Evolutionary conservation across 2,113 vertebrate species (phyloP), one percentile per base, ranked within the genome.

Genomic region (Tupaia chinensis): DNA sequence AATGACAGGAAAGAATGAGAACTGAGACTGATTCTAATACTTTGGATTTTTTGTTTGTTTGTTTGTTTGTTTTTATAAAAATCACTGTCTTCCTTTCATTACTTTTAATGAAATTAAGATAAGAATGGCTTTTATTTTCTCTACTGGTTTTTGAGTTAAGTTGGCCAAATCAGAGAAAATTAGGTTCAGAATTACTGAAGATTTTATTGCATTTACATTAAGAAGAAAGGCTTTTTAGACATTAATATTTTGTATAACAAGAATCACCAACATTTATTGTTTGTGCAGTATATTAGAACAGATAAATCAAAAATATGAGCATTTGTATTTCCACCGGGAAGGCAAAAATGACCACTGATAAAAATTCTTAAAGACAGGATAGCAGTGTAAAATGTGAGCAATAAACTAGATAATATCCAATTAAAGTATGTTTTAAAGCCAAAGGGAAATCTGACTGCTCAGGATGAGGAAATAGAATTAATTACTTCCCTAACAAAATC

Each of bases 351-450:
- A 25, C 4, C 66, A 22, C 13, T 85, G 27, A 84, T 79, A 87
- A 77, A 87, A 91, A 63, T 56, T 8, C 10, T 90, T 84, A 68
- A 77, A 93, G 32, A 83, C 22, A 80, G 44, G 16, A 74, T 65
- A 89, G 74, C 86, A 68, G 84, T 69, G 22, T 87, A 60, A 97
- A 87, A 87, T 58, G 63, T 66, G 61, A 87, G 82, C 54, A 83
- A 65, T 86, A 90, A 90, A 70, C 61, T 88, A 74, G 19, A 29
- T 34, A 3, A 23, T 93, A 91, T 73, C 19, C 32, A 84, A 83
- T 70, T 93, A 88, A 89, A 91, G 86, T 53, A 32, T 32, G 17
- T 29, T 79, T 81, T 73, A 95, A 85, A 89, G 34, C 12, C n/a
- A 79, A 92, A 68, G 17, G 34, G 7, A 91, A 93, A 89, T 19